phyloP scores from a whole-genome alignment of 2,888 invertebrate species.

The Sipha maydis region DNA sequence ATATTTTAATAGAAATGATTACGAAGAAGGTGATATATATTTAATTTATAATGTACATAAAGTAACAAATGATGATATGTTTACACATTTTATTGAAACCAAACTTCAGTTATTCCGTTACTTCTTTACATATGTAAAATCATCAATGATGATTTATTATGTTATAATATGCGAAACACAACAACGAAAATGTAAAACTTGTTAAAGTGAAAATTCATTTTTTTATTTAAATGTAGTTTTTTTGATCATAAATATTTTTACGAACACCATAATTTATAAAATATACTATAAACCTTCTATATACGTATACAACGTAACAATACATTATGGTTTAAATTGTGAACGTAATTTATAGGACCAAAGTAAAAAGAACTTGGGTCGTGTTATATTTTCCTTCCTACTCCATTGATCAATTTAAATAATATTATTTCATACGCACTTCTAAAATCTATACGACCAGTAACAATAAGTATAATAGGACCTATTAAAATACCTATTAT shows the following conservation, averaged over 20 bases:
- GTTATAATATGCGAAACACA: neutral
- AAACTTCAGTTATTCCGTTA: neutral
- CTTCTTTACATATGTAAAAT: neutral
- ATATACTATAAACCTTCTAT: slow-evolving; percentile 36
- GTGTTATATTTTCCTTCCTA: slow-evolving; percentile 16
- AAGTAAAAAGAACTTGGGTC: slow-evolving; percentile 4
- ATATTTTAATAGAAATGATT: too few relatives aligned
- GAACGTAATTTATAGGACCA: slow-evolving; percentile 40
- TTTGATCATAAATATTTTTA: slow-evolving; percentile 32
- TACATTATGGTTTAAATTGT: slow-evolving; percentile 38
- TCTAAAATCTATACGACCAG: neutral
- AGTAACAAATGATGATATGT: neutral
- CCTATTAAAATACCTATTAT: neutral
- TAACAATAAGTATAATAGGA: neutral
- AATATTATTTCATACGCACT: neutral
- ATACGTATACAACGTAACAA: slow-evolving; percentile 17
- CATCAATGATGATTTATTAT: neutral
- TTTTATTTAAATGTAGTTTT: slow-evolving; percentile 20
- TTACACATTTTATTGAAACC: neutral
- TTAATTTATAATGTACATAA: neutral
- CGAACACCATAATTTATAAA: slow-evolving; percentile 18
- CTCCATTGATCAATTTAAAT: slow-evolving; percentile 40
- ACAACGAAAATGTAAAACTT: neutral
- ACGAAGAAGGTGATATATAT: neutral
- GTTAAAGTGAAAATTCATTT: slow-evolving; percentile 30